phyloP scores from a whole-genome alignment of 1,140 invertebrate species.

The Pygmarrhopalites habei region DNA sequence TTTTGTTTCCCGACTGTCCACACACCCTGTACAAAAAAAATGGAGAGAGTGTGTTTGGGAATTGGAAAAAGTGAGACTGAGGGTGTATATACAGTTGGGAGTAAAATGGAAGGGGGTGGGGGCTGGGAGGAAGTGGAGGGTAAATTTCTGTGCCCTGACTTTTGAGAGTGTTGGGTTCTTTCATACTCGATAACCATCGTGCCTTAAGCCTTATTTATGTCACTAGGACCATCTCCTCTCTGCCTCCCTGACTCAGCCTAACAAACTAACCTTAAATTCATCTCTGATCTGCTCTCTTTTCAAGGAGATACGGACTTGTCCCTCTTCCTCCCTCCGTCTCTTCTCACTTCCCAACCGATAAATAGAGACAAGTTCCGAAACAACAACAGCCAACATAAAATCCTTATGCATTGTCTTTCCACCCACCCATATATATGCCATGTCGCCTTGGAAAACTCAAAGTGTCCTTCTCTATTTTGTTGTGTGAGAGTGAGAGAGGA shows the following conservation, averaged over 20 bases:
- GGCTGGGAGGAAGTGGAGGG: no score
- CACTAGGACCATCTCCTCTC: conserved; percentile 16
- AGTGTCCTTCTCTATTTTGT: not conserved
- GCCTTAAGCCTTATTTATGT: conserved; percentile 40
- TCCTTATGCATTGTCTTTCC: not conserved
- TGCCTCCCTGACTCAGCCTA: conserved; percentile 2
- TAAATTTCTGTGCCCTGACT: no score
- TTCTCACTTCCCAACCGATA: not conserved
- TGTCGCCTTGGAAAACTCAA: not conserved
- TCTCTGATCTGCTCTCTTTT: conserved; percentile 5
- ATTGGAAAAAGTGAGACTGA: no score
- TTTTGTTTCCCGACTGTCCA: no score
- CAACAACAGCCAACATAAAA: not conserved
- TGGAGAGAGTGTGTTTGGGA: no score
- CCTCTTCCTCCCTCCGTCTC: not conserved
- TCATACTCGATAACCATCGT: conserved; percentile 40
- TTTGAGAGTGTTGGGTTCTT: conserved; percentile 37
- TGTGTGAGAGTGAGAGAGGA: no score
- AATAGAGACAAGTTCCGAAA: not conserved
- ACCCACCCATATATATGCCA: not conserved
- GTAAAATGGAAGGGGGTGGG: no score
- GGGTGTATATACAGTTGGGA: no score
- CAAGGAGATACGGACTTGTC: not conserved
- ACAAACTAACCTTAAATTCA: conserved; percentile 9
- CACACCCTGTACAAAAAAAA: no score